Evolutionary conservation across 2,797 vertebrate genomes (phyloP).

Genomic region (Catamblyrhynchus diadema): DNA sequence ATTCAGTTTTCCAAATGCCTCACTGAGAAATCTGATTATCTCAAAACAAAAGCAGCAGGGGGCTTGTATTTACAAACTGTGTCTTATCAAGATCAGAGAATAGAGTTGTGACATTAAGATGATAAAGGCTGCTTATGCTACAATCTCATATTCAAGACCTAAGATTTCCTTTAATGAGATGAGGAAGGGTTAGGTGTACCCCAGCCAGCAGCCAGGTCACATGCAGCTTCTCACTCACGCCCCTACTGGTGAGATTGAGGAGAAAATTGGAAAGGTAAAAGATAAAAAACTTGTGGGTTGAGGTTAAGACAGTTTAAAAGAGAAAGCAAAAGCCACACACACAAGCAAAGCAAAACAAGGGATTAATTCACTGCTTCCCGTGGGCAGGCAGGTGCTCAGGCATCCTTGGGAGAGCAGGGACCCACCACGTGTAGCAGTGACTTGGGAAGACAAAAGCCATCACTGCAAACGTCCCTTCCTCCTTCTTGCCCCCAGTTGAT

Average conservation of each 20-base stretch:
- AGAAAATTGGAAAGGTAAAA: not conserved
- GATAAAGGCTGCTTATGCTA: not conserved
- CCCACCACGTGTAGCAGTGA: accelerated
- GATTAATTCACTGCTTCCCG: not conserved
- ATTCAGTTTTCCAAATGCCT: not conserved
- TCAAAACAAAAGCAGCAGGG: not conserved
- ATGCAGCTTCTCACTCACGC: accelerated
- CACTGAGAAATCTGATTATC: not conserved
- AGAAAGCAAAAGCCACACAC: not conserved
- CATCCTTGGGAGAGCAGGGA: not conserved
- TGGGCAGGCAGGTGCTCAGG: not conserved
- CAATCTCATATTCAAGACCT: not conserved
- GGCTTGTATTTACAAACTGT: not conserved
- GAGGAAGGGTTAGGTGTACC: not conserved
- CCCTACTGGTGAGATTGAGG: not conserved
- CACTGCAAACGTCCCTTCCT: accelerated
- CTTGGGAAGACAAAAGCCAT: not conserved
- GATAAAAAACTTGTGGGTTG: not conserved
- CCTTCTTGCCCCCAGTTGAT: not conserved
- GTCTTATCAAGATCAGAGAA: not conserved
- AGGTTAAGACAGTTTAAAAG: not conserved
- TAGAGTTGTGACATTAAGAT: not conserved
- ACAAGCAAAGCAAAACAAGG: not conserved
- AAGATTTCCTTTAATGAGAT: not conserved
- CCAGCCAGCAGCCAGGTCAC: not conserved